A percentile compares a stretch with the other conserved stretches of the same genome.
phyloP scores from a whole-genome alignment of 2,888 invertebrate genomes.

The Drosophila tanythrix region DNA sequence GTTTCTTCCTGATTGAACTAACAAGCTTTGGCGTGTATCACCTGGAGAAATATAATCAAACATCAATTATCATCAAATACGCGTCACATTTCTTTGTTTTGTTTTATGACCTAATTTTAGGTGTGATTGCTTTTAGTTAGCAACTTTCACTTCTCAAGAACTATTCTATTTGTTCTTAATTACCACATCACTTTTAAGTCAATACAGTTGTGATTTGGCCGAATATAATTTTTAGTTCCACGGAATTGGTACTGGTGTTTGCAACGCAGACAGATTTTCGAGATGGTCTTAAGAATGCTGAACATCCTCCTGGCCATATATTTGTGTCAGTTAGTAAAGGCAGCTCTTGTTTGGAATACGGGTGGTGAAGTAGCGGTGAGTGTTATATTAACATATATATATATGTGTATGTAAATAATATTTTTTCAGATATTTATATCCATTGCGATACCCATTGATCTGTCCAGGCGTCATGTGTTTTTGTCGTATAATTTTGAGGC shows the following conservation, averaged over 20 bases:
- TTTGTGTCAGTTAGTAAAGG: background rate
- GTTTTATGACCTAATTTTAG: slow-evolving; percentile 30
- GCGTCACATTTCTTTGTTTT: background rate
- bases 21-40: background rate
- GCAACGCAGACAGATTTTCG: background rate
- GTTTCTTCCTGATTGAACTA: background rate
- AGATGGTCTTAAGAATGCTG: slow-evolving; percentile 5
- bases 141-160: slow-evolving; percentile 63
- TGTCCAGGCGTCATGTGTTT: slow-evolving; percentile 89
- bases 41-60: background rate
- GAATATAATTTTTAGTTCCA: slow-evolving; percentile 32
- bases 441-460: slow-evolving; percentile 89
- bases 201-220: slow-evolving; percentile 1
- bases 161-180: slow-evolving; percentile 42
- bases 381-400: background rate
- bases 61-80: background rate
- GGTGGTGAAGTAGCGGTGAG: slow-evolving; percentile 56
- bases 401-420: background rate
- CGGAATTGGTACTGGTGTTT: background rate
- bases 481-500: slow-evolving; percentile 91
- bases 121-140: slow-evolving; percentile 50
- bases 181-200: slow-evolving; percentile 27
- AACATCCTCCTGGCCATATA: slow-evolving; percentile 3
- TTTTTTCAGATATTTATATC: slow-evolving; percentile 88
- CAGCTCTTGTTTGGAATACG: slow-evolving; percentile 60